Percentiles rank a stretch among this genome's conserved stretches.
Evolutionary conservation across 1,140 invertebrate species (phyloP).

Genomic region (Bicyclus anynana): DNA sequence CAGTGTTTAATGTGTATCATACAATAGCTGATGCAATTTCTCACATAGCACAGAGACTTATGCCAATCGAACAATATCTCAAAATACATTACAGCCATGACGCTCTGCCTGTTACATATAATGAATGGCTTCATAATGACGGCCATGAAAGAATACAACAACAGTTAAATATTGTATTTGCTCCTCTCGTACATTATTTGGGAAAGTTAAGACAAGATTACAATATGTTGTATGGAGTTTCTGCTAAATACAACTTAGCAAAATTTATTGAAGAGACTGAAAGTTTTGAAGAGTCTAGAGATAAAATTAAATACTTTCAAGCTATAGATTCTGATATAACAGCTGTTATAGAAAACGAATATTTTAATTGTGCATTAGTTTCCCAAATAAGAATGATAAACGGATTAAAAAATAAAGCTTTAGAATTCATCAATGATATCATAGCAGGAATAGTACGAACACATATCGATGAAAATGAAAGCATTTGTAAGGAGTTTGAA

Average conservation of each 20-base stretch:
- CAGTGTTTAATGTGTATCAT: conserved; percentile 65
- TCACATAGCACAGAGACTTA: conserved; percentile 68
- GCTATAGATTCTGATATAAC: conserved; percentile 78
- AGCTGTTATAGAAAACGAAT: conserved; percentile 80
- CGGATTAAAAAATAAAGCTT: conserved; percentile 58
- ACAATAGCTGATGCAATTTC: conserved; percentile 66
- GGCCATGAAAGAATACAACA: conserved; percentile 58
- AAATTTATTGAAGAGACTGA: conserved; percentile 51
- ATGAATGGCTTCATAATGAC: conserved; percentile 63
- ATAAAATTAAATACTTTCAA: conserved; percentile 80
- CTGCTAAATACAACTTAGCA: conserved; percentile 44
- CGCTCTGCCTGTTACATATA: conserved; percentile 62
- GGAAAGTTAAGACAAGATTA: conserved; percentile 54
- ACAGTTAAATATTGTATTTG: conserved; percentile 57
- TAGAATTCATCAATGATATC: conserved; percentile 63
- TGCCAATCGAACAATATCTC: conserved; percentile 72
- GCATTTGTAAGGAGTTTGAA: conserved; percentile 82
- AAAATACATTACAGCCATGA: conserved; percentile 59
- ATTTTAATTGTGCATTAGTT: conserved; percentile 76
- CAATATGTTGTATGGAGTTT: conserved; percentile 53
- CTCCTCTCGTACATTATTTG: conserved; percentile 57
- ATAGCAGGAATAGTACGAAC: conserved; percentile 60
- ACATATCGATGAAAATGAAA: conserved; percentile 75
- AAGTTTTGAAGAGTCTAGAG: conserved; percentile 77
- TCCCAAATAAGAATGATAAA: conserved; percentile 61